These are phyloP conservation scores for Polypterus bichir DNA, from an alignment of 2,113 vertebrate species.

Conservation along the genomic window DNA sequence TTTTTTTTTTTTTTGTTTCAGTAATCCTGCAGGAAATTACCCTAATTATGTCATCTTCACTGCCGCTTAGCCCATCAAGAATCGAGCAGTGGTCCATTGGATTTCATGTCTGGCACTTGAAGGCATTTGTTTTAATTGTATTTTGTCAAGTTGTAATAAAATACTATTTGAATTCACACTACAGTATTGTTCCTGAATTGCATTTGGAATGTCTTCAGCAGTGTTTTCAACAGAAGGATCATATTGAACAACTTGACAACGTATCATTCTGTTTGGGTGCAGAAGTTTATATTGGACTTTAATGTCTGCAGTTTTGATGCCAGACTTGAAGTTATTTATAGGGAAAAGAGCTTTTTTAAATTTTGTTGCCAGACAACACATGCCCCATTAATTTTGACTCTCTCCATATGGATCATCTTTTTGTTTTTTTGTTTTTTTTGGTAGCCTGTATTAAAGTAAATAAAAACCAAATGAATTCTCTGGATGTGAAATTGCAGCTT, in stretches of 20 bases:
- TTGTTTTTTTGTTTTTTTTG: no score
- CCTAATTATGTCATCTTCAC: conserved; percentile 22
- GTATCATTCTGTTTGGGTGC: no score
- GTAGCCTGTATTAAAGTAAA: no score
- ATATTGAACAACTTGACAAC: not conserved
- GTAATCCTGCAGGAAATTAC: conserved; percentile 31
- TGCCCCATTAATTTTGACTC: no score
- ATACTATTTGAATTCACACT: conserved; percentile 3
- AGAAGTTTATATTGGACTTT: no score
- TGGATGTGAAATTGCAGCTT: no score
- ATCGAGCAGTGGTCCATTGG: conserved; percentile 19
- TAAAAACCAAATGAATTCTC: no score
- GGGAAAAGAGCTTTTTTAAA: no score
- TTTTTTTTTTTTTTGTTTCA: conserved; percentile 18
- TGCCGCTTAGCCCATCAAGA: conserved; percentile 28
- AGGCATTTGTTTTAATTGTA: conserved; percentile 22
- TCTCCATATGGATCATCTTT: no score
- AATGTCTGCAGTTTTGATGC: no score
- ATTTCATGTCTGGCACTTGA: conserved; percentile 23
- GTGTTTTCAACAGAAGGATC: not conserved
- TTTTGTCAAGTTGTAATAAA: conserved; percentile 10
- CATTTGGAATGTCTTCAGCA: not conserved
- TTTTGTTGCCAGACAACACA: no score
- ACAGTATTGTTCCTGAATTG: conserved; percentile 7
- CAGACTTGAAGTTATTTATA: no score